Evolutionary conservation across 92 coral and sea anemone genomes (phyloP), one percentile per base, ranked within the genome.

Genomic region (Pocillopora grandis): DNA sequence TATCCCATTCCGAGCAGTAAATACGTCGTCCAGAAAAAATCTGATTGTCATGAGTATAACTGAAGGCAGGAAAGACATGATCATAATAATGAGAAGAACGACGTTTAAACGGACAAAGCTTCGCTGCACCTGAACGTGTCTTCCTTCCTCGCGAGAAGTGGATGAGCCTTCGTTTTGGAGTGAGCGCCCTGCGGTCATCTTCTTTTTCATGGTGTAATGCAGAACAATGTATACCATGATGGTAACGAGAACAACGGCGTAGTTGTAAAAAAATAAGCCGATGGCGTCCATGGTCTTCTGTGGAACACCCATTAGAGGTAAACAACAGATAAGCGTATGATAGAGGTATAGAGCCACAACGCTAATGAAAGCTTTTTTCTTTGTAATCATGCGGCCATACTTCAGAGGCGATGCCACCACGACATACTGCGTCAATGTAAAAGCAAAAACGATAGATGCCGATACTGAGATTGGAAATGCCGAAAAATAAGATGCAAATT

Each of bases 351-450:
- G 62, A 59, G 19, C 10, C 5, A 48, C 33, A 18, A 77, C 36
- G 36, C 70, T 37, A 33, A 42, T 63, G n/a, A 77, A 10, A 33
- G 62, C 71, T 63, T 78, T 62, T 14, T 21, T 36, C 36, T 78
- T 78, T 20, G 82, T 78, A 18, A 78, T 59, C 61, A 78, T 62
- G 5, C 82, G 82, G 58, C 35, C 82, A 35, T 78, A 78, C 72
- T 63, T 78, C 37, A 63, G 55, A 59, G 82, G 82, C 57, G 82
- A 78, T 78, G 82, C 5, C 42, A 78, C 82, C 71, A 78, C 71
- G 72, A 37, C 33, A 52, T 62, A 63, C 72, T 78, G 82, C 36
- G 72, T 78, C 60, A 78, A 8, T 19, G 82, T 78, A 12, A 78
- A 78, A 14, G 82, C 72, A 18, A 78, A 65, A n/a, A 78, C 72